Evolutionary conservation across 2,113 vertebrate genomes (phyloP).

Genomic region (Ptilorrhoa leucosticta): DNA sequence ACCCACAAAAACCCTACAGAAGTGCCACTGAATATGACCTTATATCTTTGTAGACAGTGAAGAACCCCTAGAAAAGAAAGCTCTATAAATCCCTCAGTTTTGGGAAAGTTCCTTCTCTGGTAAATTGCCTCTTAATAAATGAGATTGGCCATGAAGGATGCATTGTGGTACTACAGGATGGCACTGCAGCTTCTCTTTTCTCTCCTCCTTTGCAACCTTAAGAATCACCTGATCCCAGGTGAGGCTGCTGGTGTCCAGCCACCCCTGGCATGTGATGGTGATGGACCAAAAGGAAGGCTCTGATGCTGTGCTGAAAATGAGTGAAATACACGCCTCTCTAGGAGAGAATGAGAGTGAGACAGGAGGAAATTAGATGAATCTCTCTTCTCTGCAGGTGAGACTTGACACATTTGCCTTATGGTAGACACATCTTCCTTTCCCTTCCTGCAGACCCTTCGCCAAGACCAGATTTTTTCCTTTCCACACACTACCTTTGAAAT

Average conservation of each 20-base stretch:
- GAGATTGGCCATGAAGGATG: fast-evolving
- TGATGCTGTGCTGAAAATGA: constrained; percentile 7
- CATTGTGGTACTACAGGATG: too few species aligned
- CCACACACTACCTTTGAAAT: neutral
- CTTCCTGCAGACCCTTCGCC: neutral
- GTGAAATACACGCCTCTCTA: neutral
- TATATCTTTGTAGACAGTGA: neutral
- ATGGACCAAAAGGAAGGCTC: neutral
- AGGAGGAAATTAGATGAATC: neutral
- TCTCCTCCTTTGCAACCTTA: neutral
- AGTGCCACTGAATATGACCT: neutral
- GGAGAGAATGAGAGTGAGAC: neutral
- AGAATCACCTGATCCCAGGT: neutral
- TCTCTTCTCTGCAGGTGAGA: neutral
- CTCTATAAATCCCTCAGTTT: neutral
- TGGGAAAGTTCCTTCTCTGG: neutral
- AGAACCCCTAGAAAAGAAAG: neutral
- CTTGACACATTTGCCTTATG: neutral
- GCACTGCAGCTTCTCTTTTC: neutral
- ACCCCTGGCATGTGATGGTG: neutral
- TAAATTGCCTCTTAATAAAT: neutral
- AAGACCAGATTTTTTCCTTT: neutral
- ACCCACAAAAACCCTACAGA: neutral
- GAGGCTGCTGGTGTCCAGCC: neutral
- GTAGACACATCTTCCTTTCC: neutral